These are phyloP conservation scores for Chironomus riparius DNA, from an alignment of 2,888 invertebrate species.

Conservation along the genomic window DNA sequence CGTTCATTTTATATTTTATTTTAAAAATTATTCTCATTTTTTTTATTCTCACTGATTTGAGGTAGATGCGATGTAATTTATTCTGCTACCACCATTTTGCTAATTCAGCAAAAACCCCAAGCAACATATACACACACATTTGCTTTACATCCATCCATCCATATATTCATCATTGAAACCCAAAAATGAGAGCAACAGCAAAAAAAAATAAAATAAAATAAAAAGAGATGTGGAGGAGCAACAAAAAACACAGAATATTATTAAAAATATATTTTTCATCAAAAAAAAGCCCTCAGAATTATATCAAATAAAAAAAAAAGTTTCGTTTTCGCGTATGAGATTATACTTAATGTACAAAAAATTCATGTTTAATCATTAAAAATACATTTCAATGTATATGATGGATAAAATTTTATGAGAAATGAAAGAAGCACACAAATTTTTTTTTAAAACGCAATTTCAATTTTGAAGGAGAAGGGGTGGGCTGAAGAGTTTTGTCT, in stretches of 20 bases:
- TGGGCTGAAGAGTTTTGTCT: no score
- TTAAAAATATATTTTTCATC: slow-evolving; percentile 27
- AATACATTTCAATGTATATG: slow-evolving; percentile 23
- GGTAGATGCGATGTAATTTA: slow-evolving; percentile 9
- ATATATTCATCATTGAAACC: slow-evolving; percentile 1
- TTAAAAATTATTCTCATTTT: neutral
- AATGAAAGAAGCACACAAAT: neutral
- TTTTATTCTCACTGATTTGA: neutral
- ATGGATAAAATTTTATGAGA: slow-evolving; percentile 21
- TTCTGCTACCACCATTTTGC: slow-evolving; percentile 5
- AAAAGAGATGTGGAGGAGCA: neutral
- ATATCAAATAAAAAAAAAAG: slow-evolving; percentile 7
- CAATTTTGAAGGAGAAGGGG: no score
- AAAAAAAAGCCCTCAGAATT: neutral
- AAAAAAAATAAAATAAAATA: neutral
- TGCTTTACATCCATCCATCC: neutral
- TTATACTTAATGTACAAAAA: slow-evolving; percentile 23
- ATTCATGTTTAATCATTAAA: slow-evolving; percentile 24
- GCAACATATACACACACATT: neutral
- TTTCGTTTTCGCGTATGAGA: slow-evolving; percentile 22
- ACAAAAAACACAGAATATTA: neutral
- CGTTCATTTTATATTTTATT: neutral
- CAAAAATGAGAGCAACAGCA: neutral
- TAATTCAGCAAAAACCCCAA: slow-evolving; percentile 13
- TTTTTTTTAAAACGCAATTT: neutral